phyloP scores from a whole-genome alignment of 2,797 vertebrate genomes.

The Clarias pachynema region DNA sequence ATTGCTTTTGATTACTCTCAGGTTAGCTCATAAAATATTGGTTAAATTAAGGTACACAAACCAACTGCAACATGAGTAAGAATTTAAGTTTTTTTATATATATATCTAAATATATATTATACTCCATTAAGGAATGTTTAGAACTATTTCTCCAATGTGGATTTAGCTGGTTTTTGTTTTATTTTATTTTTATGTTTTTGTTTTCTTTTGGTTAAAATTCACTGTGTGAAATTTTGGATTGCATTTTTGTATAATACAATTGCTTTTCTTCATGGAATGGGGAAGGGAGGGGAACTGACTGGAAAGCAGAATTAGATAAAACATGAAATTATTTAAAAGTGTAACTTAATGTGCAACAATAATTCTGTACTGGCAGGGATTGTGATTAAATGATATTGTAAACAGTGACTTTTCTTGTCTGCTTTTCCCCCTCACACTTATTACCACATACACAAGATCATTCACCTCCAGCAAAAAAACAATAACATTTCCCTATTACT shows the following conservation, averaged over 20 bases:
- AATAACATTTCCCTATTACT: not conserved
- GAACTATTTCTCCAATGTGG: constrained; percentile 68
- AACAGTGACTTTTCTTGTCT: constrained; percentile 39
- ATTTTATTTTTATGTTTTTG: constrained; percentile 56
- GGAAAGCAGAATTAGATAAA: constrained; percentile 60
- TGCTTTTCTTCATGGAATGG: constrained; percentile 54
- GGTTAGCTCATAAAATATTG: constrained; percentile 61
- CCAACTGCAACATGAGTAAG: constrained; percentile 56
- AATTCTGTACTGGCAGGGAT: constrained; percentile 66
- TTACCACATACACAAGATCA: not conserved
- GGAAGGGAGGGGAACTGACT: constrained; percentile 54
- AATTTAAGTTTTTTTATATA: constrained; percentile 54
- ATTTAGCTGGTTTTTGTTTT: constrained; percentile 64
- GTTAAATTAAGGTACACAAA: constrained; percentile 66
- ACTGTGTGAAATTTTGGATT: constrained; percentile 70
- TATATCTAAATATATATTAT: constrained; percentile 57
- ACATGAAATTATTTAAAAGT: constrained; percentile 60
- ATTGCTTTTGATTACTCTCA: constrained; percentile 63
- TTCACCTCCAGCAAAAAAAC: too few relatives aligned
- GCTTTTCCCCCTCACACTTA: not conserved
- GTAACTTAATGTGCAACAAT: constrained; percentile 64
- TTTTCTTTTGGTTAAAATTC: constrained; percentile 67
- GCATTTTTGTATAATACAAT: constrained; percentile 71
- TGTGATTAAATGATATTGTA: constrained; percentile 65
- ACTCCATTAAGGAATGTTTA: constrained; percentile 71